Evolutionary conservation across 64 coral and sea anemone genomes (phyloP), one percentile per base, ranked within the genome.

Genomic region (Montipora sp.): DNA sequence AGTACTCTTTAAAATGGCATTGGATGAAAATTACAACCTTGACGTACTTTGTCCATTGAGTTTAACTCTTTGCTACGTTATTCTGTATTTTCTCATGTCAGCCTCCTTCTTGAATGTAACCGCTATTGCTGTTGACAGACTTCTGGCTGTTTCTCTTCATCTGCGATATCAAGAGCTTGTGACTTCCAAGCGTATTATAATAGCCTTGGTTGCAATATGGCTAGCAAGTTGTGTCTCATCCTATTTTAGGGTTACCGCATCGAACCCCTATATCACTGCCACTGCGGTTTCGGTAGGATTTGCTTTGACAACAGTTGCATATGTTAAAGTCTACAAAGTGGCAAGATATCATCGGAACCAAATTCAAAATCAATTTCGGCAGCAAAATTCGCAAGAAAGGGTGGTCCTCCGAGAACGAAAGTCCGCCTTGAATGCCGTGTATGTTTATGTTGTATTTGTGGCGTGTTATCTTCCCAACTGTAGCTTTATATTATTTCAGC

Each of bases 131-230:
- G 5, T 76, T 11, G 87, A 89, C 24, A 50, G 87, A 48, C 77
- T 89, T 36, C 87, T 89, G 16, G 87, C 87, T 1, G 46, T 89
- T n/a, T 63, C 55, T 3, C 87, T 89, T 45, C 87, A 89, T 24
- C 59, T 89, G 5, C 51, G 87, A 50, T 79, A 89, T 47, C 87
- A 79, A 79, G 59, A 68, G 3, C 15, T 89, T 55, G 51, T 55
- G 5, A 55, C 51, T 55, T 55, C 51, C 47, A 89, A 23, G 46
- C 75, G 75, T 10, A 23, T 46, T 18, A 66, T 47, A 3, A 78
- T 69, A 10, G 59, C 48, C 3, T 18, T 78, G 5, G 45, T 1
- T 9, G 66, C 66, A n/a, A 57, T 79, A 47, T 89, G 87, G 74
- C 50, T 89, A 13, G 16, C 75, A 24, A 63, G 74, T 14, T 11